phyloP scores from a whole-genome alignment of 30 jellyfish, hydroid and myxozoan species.

The Turritopsis rubra region DNA sequence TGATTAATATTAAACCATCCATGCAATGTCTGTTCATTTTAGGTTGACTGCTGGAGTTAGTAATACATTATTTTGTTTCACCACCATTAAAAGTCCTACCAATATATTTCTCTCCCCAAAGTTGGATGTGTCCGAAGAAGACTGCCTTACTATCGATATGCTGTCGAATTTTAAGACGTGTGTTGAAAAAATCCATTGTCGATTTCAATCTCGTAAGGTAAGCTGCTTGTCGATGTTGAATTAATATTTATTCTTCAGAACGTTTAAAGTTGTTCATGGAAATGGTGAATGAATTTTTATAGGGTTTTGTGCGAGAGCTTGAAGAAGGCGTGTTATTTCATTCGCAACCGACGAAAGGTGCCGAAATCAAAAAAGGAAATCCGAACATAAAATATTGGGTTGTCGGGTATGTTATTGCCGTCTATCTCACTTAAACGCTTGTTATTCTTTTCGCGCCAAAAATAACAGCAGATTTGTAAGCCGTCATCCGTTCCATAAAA shows the following conservation, averaged over 20 bases:
- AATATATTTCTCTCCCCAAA: conserved; percentile 63
- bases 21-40: background rate
- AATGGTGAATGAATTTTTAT: too few species aligned
- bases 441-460: background rate
- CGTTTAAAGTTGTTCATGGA: too few species aligned
- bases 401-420: conserved; percentile 61
- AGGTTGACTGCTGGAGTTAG: conserved; percentile 70
- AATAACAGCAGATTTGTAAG: background rate
- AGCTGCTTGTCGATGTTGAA: background rate
- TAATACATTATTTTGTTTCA: conserved; percentile 62
- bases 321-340: conserved; percentile 76
- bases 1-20: background rate
- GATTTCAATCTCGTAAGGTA: conserved; percentile 11
- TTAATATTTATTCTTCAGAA: background rate
- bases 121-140: background rate
- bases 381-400: conserved; percentile 78
- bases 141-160: conserved; percentile 18
- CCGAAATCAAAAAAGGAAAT: conserved; percentile 54
- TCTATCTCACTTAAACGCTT: background rate
- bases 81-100: conserved; percentile 46
- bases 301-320: conserved; percentile 24
- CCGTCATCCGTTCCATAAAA: background rate
- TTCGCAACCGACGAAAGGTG: conserved; percentile 49
- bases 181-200: conserved; percentile 32
- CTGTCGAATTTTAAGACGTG: background rate